Evolutionary conservation across 2,888 invertebrate genomes (phyloP), one percentile per base, ranked within the genome.

Genomic region (Norana najaformis): DNA sequence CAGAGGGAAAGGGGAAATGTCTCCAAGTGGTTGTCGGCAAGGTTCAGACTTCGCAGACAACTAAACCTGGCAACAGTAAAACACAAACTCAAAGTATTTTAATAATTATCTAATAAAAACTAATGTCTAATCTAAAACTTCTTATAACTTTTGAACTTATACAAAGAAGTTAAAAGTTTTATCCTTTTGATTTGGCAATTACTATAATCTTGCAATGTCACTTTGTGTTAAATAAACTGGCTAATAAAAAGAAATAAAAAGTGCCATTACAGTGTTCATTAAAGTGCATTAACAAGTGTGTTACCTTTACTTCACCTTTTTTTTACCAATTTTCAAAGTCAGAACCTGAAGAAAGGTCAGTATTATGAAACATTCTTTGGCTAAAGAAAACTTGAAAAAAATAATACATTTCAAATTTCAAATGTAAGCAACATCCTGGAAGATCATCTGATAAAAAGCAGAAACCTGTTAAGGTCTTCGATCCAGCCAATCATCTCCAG

Each of bases 1-100:
- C 95, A 94, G 14, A 95, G 91, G 34, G 95, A 93, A 41, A 93
- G 90, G 0, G 95, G 95, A 90, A 95, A 95, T 30, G 92, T 91
- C 30, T 92, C 91, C 90, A 95, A 93, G 90, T 94, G 93, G 92
- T 95, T 95, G 93, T 95, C 95, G 0, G 95, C 95, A 53, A 95
- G 92, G 92, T 95, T 95, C 88, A 95, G 93, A 91, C 94, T 95
- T 47, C 94, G 92, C 53, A 95, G 92, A 34, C 93, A 92, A 69
- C 92, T 92, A 91, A 95, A 95, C 88, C 94, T 94, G 91, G 37
- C 92, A 90, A n/a, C 23, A 69, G n/a, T 11, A 69, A n/a, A 13
- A n/a, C 11, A 11, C 3, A 69, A 69, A 69, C n/a, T n/a, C n/a
- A 69, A 5, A 69, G 30, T 30, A 6, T 30, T 30, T 8, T 69